Percentiles rank a stretch among this genome's conserved stretches.
phyloP scores from a whole-genome alignment of 2,888 invertebrate genomes.

The Helobdella robusta region DNA sequence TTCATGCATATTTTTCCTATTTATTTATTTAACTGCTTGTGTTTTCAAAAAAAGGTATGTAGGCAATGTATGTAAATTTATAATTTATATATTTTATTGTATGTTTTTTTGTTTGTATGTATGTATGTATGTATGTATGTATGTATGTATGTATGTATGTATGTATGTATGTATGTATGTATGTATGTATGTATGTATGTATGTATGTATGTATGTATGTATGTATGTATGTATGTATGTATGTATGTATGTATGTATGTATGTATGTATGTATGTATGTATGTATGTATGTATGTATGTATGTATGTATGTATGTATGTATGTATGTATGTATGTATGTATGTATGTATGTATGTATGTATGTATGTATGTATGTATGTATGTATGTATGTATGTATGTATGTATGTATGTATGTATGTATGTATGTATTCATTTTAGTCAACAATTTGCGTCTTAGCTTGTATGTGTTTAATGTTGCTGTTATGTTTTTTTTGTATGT shows the following conservation, averaged over 20 bases:
- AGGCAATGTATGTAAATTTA: background rate
- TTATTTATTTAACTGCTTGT: background rate
- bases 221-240: slow-evolving; percentile 19
- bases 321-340: slow-evolving; percentile 7
- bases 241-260: slow-evolving; percentile 23
- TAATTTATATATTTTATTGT: slow-evolving; percentile 11
- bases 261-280: slow-evolving; percentile 21
- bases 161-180: slow-evolving; percentile 12
- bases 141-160: slow-evolving; percentile 19
- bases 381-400: background rate
- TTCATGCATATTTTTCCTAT: slow-evolving; percentile 6
- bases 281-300: slow-evolving; percentile 18
- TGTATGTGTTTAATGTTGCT: no score
- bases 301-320: slow-evolving; percentile 15
- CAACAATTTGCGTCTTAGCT: no score
- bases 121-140: slow-evolving; percentile 16
- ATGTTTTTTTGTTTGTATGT: background rate
- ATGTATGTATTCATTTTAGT: no score
- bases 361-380: background rate
- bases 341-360: background rate
- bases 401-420: no score
- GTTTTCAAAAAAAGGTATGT: background rate
- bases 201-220: slow-evolving; percentile 23
- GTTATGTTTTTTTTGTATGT: no score
- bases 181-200: slow-evolving; percentile 20